Evolutionary conservation across 2,797 vertebrate genomes (phyloP).

Genomic region (Melanotaenia maccullochi): DNA sequence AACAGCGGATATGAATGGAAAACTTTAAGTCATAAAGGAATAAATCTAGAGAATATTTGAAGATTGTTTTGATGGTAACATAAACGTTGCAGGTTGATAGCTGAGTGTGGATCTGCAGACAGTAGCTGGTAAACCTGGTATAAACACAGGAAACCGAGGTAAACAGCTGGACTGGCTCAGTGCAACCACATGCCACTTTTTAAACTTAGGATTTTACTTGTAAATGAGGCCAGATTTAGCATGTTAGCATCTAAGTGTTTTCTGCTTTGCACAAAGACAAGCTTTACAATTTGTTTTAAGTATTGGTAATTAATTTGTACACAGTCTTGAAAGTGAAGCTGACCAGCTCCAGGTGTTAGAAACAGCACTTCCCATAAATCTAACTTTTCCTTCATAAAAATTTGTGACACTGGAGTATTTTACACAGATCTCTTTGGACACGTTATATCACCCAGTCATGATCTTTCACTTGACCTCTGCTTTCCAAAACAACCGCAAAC

Average conservation of each 20-base stretch:
- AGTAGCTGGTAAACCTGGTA: conserved; percentile 9
- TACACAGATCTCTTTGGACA: background rate
- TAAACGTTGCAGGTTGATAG: background rate
- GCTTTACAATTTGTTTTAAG: background rate
- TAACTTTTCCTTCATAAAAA: background rate
- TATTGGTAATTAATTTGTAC: background rate
- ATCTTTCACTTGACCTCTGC: conserved; percentile 66
- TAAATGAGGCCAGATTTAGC: background rate
- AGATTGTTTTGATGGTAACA: background rate
- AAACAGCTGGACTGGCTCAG: conserved; percentile 2
- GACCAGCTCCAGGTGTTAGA: background rate
- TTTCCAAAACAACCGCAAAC: conserved; percentile 43
- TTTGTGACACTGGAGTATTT: background rate
- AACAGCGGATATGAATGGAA: background rate
- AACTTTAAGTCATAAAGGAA: background rate
- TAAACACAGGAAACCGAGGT: conserved; percentile 12
- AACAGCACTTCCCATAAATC: background rate
- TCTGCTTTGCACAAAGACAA: background rate
- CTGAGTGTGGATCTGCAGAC: background rate
- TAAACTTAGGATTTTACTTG: background rate
- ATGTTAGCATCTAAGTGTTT: background rate
- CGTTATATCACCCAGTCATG: conserved; percentile 42
- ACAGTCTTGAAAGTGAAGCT: background rate
- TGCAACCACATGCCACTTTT: background rate
- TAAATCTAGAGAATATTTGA: background rate